These are phyloP conservation scores for Echinometra lucunter DNA, from an alignment of 53 echinoderm and acorn worm genomes.

Conservation along the genomic window DNA sequence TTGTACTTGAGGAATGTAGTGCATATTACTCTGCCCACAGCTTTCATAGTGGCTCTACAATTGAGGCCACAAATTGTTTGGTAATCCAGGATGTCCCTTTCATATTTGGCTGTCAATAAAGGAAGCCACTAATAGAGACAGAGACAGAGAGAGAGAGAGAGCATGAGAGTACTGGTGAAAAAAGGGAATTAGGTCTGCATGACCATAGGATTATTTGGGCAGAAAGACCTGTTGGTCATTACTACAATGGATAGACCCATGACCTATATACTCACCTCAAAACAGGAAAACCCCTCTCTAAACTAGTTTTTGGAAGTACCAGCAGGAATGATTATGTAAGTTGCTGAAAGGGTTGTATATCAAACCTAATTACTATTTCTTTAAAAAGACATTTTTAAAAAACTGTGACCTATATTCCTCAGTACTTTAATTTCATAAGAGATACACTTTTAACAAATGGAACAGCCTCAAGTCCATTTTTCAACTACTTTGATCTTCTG, in stretches of 20 bases:
- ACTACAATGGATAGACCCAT: slow-evolving; percentile 15
- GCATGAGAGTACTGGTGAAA: background rate
- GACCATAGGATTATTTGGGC: background rate
- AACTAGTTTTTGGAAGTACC: slow-evolving; percentile 2
- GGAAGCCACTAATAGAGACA: slow-evolving; percentile 45
- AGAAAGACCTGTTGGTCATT: background rate
- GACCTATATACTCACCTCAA: slow-evolving; percentile 20
- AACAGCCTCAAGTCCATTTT: too few relatives aligned
- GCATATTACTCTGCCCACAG: slow-evolving; percentile 15
- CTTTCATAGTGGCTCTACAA: background rate
- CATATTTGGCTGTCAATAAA: slow-evolving; percentile 51
- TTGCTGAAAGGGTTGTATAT: background rate
- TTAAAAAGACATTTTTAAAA: too few relatives aligned
- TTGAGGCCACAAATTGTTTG: slow-evolving; percentile 42
- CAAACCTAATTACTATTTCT: too few relatives aligned
- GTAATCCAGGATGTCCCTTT: slow-evolving; percentile 58
- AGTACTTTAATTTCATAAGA: too few relatives aligned
- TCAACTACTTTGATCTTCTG: too few relatives aligned
- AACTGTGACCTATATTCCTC: too few relatives aligned
- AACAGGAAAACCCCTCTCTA: slow-evolving; percentile 37
- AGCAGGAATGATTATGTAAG: background rate
- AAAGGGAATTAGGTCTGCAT: background rate
- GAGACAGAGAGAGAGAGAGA: background rate
- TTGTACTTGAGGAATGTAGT: background rate
- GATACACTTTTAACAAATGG: too few relatives aligned